Conservation (phyloP, 2,113 vertebrate genomes). For the Felis chaus region DNA sequence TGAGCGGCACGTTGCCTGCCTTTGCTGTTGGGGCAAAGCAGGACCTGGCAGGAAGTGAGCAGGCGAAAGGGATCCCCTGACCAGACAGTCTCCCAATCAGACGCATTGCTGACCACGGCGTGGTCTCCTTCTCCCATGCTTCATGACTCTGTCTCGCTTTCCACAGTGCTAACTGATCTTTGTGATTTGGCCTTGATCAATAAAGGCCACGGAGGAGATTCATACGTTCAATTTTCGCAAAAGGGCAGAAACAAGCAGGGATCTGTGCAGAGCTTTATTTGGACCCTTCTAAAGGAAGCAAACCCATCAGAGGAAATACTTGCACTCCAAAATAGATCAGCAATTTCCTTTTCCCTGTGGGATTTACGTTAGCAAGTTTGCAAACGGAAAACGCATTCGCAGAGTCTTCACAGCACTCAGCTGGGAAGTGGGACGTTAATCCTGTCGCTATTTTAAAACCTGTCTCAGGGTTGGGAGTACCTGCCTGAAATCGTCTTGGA, state of each 20-base stretch:
- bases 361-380: background rate
- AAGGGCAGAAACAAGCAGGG: background rate
- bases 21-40: background rate
- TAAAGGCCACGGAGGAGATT: background rate
- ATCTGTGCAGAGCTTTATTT: background rate
- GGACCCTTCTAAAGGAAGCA: background rate
- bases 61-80: background rate
- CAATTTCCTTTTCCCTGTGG: background rate
- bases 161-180: background rate
- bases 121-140: background rate
- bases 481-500: background rate
- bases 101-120: background rate
- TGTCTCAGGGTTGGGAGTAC: background rate
- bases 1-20: background rate
- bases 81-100: background rate
- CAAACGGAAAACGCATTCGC: background rate
- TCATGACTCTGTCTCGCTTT: background rate
- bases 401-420: background rate
- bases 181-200: background rate
- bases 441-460: slow-evolving; percentile 5
- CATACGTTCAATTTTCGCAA: background rate
- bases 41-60: background rate
- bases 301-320: background rate
- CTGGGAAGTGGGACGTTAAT: background rate
- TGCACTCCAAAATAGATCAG: background rate